Evolutionary conservation across 2,113 vertebrate genomes (phyloP), one percentile per base, ranked within the genome.

Genomic region (Zootoca vivipara): DNA sequence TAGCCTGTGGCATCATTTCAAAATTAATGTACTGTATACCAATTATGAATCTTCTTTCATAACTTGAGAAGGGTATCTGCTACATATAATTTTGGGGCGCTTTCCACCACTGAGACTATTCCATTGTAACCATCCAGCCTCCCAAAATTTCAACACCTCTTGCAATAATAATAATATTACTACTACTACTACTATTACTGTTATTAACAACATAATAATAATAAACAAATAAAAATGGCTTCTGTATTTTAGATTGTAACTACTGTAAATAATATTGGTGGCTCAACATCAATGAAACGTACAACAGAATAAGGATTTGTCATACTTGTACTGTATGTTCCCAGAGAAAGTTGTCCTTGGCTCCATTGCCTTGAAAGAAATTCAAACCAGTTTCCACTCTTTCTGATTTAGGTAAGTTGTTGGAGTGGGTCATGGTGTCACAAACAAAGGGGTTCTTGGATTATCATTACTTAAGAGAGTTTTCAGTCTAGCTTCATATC

Each of bases 1-100:
- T 83, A 93, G 89, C 91, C 86, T 89, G 89, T 82, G 91, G 89
- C 89, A 85, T 83, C 82, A 83, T 58, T 84, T 58, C 87, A 84
- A 75, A 78, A 78, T 72, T 83, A 93, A 90, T 52, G 90, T 83
- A 93, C 89, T 52, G 90, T 83, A 87, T 83, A 86, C 87, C 90
- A 91, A 73, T 91, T 93, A 40, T 73, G 0, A 0, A 69, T 69
- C 78, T 87, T 87, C 62, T n/a, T n/a, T 78, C 77, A 88, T 35
- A 72, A 84, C 82, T 40, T 91, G 92, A 91, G 88, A 93, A 79
- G 84, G 85, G 89, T 90, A 40, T 62, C 24, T 70, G 74, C 40
- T 20, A 78, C 72, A 90, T 20, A 67, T 89, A 92, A 87, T 85
- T 83, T 89, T 89, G 89, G 62, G 2, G 22, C 24, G 75, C 90